phyloP scores from a whole-genome alignment of 2,888 invertebrate species.

The Sinelater perroti region DNA sequence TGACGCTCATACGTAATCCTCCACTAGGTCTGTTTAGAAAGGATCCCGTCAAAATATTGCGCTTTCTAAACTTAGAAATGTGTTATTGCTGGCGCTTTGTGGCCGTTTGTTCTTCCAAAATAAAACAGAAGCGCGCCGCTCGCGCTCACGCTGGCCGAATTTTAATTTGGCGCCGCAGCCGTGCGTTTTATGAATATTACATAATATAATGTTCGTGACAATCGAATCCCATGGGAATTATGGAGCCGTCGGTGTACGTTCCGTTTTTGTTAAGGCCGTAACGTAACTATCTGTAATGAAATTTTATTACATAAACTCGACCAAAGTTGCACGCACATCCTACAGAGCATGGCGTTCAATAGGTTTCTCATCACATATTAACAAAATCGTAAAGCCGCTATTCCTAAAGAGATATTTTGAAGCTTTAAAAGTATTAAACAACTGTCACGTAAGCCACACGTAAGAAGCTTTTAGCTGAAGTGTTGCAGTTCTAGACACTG shows the following conservation, averaged over 20 bases:
- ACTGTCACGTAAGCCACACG: no score
- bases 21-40: slow-evolving; percentile 48
- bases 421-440: no score
- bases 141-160: slow-evolving; percentile 29
- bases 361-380: no score
- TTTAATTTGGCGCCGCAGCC: slow-evolving; percentile 18
- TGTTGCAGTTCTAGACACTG: no score
- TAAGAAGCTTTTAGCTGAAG: no score
- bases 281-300: slow-evolving; percentile 17
- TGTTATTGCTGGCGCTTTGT: slow-evolving; percentile 46
- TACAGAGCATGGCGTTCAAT: no score
- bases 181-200: slow-evolving; percentile 32
- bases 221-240: slow-evolving; percentile 34
- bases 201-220: slow-evolving; percentile 37
- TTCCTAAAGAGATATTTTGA: no score
- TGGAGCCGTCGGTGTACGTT: slow-evolving; percentile 25
- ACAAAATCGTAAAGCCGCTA: no score
- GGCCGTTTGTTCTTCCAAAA: slow-evolving; percentile 36
- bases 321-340: slow-evolving; percentile 8
- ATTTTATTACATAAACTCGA: slow-evolving; percentile 16
- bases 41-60: slow-evolving; percentile 53
- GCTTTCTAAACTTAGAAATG: slow-evolving; percentile 45
- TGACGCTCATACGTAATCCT: slow-evolving; percentile 51
- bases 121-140: slow-evolving; percentile 28
- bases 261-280: slow-evolving; percentile 22